Conservation (phyloP, 2,797 vertebrate genomes). For the Erethizon dorsatum region DNA sequence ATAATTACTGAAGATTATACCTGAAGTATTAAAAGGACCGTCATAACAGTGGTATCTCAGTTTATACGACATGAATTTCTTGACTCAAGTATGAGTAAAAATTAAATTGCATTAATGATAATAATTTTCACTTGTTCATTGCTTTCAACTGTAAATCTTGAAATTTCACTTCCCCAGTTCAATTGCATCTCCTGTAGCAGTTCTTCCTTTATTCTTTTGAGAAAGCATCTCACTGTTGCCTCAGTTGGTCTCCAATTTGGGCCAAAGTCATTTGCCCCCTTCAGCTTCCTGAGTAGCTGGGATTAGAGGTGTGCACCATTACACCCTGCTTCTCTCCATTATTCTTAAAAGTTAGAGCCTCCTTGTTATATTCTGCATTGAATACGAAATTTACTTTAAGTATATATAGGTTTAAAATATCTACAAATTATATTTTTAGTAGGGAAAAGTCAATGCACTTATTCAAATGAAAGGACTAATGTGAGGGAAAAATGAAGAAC, state of each 20-base stretch:
- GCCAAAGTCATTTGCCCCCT: not conserved
- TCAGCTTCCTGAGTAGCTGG: not conserved
- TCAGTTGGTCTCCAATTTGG: not conserved
- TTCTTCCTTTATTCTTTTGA: not conserved
- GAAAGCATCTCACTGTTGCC: not conserved
- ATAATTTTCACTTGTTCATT: not conserved
- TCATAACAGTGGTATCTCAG: not conserved
- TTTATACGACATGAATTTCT: not conserved
- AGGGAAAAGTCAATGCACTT: not conserved
- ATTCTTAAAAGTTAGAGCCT: not conserved
- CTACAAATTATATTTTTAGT: not conserved
- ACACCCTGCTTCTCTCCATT: not conserved
- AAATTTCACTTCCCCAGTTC: not conserved
- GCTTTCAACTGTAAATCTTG: not conserved
- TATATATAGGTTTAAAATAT: not conserved
- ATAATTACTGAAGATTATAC: not conserved
- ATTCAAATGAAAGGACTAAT: not conserved
- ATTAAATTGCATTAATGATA: not conserved
- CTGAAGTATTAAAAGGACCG: not conserved
- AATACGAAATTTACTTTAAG: conserved; percentile 16
- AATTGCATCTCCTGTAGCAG: not conserved
- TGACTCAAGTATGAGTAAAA: not conserved
- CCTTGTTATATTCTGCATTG: not conserved
- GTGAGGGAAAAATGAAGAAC: not conserved
- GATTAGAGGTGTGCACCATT: not conserved